Evolutionary conservation across 2,797 vertebrate species (phyloP).

Genomic region (Falco naumanni): DNA sequence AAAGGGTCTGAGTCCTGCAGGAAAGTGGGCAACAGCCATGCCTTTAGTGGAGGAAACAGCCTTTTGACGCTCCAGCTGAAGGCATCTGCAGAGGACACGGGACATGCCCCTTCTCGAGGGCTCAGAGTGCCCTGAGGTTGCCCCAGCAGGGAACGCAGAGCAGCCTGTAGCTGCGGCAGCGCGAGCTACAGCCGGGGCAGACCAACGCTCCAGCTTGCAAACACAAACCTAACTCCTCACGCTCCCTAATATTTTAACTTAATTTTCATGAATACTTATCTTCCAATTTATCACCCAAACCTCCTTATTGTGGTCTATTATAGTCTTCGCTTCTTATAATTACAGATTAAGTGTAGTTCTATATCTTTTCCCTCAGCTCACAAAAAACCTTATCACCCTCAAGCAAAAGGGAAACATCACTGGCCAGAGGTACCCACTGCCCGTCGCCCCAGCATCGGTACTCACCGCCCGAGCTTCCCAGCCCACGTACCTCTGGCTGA

Average conservation of each 20-base stretch:
- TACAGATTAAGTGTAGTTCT: neutral
- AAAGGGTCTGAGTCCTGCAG: neutral
- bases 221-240: neutral
- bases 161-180: neutral
- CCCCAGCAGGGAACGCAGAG: neutral
- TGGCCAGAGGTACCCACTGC: neutral
- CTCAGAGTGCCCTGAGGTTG: accelerated
- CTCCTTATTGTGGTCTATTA: neutral
- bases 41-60: neutral
- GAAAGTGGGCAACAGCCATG: accelerated
- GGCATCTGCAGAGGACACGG: neutral
- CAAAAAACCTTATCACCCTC: neutral
- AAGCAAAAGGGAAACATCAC: accelerated
- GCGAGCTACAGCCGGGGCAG: accelerated
- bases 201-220: accelerated
- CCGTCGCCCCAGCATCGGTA: neutral
- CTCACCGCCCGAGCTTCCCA: neutral
- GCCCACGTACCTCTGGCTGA: accelerated
- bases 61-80: neutral
- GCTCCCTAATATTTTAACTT: neutral
- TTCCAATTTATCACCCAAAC: neutral
- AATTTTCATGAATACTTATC: neutral
- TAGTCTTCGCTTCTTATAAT: neutral
- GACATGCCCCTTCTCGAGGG: neutral
- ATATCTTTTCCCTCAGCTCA: neutral